Conservation (phyloP, 1,140 invertebrate genomes). For the Diabrotica undecimpunctata region DNA sequence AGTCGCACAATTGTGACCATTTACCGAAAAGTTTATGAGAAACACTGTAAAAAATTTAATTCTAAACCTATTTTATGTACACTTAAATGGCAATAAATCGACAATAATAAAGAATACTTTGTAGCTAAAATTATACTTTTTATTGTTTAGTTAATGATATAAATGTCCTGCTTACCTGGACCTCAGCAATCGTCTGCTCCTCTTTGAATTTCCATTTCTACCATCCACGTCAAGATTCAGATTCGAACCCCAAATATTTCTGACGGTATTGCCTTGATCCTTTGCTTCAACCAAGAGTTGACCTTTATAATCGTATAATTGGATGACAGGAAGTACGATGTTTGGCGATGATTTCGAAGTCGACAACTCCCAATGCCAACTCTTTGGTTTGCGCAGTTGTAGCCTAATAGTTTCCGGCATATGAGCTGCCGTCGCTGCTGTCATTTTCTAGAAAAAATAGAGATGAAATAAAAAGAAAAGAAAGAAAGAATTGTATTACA, state of each 20-base stretch:
- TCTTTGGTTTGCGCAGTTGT: slow-evolving; percentile 50
- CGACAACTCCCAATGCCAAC: slow-evolving; percentile 54
- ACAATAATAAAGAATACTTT: too few species aligned
- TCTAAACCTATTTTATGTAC: too few species aligned
- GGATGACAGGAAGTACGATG: slow-evolving; percentile 50
- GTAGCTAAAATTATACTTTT: too few species aligned
- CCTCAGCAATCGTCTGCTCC: slow-evolving; percentile 13
- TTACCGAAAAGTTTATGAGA: too few species aligned
- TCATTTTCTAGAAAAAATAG: slow-evolving; percentile 12
- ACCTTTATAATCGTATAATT: slow-evolving; percentile 50
- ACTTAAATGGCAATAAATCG: too few species aligned
- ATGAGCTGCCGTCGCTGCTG: slow-evolving; percentile 23
- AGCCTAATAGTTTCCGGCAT: slow-evolving; percentile 45
- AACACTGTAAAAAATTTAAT: too few species aligned
- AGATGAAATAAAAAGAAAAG: not conserved
- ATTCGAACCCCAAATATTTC: slow-evolving; percentile 34
- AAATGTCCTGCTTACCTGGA: not conserved
- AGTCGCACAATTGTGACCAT: too few species aligned
- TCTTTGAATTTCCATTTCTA: not conserved
- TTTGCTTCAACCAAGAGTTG: slow-evolving; percentile 48
- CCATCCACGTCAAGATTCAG: not conserved
- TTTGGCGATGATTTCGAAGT: slow-evolving; percentile 53
- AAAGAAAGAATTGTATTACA: too few species aligned
- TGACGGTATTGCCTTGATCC: slow-evolving; percentile 32
- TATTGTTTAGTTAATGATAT: too few species aligned